Evolutionary conservation across 2,113 vertebrate species (phyloP).

Genomic region (Gracilinanus agilis): DNA sequence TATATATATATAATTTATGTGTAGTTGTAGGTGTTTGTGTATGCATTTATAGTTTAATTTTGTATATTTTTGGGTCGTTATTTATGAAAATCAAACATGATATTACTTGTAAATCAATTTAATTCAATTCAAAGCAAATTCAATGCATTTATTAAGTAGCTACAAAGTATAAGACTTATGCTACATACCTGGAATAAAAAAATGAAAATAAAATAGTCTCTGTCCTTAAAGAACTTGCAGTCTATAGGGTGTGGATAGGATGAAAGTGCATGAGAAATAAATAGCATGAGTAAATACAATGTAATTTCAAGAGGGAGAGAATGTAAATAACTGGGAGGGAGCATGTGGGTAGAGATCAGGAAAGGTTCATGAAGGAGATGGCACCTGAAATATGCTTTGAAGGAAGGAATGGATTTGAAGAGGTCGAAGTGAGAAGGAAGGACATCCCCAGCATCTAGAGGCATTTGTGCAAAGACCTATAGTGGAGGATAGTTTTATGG

Average conservation of each 20-base stretch:
- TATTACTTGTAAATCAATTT: neutral
- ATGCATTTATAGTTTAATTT: neutral
- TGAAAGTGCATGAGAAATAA: neutral
- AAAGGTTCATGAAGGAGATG: neutral
- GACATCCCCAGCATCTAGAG: neutral
- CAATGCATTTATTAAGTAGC: neutral
- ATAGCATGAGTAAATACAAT: neutral
- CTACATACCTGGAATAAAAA: neutral
- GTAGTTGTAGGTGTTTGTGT: too few relatives aligned
- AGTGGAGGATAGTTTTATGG: neutral
- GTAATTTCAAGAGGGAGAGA: neutral
- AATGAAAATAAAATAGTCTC: neutral
- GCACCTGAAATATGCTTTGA: neutral
- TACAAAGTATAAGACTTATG: neutral
- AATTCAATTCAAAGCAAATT: neutral
- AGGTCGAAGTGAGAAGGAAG: neutral
- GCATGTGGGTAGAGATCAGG: neutral
- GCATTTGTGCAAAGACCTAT: neutral
- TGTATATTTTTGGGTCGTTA: neutral
- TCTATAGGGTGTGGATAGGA: neutral
- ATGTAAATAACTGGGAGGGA: neutral
- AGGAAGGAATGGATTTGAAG: neutral
- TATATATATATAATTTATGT: too few relatives aligned
- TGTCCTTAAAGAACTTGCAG: neutral
- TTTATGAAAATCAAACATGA: neutral